phyloP scores from a whole-genome alignment of 2,797 vertebrate species.

The Hirundo rustica region DNA sequence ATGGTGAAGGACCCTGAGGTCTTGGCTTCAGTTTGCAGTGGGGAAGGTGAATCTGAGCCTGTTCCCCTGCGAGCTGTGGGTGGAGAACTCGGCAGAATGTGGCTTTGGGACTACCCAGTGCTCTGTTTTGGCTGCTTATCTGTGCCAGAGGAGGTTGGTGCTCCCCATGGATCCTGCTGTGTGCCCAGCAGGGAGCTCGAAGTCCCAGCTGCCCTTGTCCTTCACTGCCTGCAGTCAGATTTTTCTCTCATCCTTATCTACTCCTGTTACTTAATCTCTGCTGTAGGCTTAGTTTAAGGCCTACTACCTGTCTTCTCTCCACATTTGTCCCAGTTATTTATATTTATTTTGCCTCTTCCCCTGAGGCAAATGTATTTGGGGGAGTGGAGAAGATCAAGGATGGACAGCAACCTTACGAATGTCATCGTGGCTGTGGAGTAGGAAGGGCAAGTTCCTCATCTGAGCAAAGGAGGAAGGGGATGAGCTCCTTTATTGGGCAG shows the following conservation, averaged over 20 bases:
- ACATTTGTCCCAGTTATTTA: background rate
- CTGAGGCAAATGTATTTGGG: background rate
- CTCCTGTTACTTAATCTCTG: background rate
- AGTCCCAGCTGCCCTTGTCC: background rate
- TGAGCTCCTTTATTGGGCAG: slow-evolving; percentile 9
- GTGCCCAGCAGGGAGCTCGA: background rate
- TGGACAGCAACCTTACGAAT: background rate
- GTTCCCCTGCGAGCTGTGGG: background rate
- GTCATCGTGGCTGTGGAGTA: background rate
- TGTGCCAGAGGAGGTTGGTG: background rate
- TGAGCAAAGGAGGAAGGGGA: background rate
- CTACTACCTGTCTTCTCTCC: background rate
- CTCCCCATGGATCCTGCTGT: background rate
- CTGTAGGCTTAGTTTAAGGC: background rate
- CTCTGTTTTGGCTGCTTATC: background rate
- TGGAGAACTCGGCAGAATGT: background rate
- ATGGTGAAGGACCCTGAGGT: background rate
- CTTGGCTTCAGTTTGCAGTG: background rate
- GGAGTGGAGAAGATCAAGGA: background rate
- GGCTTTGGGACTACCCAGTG: background rate
- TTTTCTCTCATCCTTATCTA: background rate
- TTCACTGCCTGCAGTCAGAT: background rate
- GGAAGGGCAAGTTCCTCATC: background rate
- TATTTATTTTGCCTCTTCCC: background rate
- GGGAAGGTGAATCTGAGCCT: background rate